A percentile compares a stretch with the other conserved stretches of the same genome.
phyloP scores from a whole-genome alignment of 2,888 invertebrate species.

The Melolontha melolontha region DNA sequence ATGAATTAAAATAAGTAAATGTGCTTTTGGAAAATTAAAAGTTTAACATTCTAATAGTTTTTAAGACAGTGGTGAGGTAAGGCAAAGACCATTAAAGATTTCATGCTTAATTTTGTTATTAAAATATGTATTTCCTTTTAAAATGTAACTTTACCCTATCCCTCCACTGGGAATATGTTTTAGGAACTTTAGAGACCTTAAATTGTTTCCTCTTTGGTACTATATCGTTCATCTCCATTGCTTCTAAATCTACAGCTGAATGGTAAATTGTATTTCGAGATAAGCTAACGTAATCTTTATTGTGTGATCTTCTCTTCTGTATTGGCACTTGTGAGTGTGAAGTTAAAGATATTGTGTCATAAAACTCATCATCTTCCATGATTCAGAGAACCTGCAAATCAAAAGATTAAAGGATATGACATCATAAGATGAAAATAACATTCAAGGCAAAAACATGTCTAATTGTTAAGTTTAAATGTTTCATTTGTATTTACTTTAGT shows the following conservation, averaged over 20 bases:
- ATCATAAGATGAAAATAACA: conserved; percentile 23
- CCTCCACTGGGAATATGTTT: conserved; percentile 73
- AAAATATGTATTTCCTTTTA: neutral
- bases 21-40: neutral
- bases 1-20: neutral
- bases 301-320: conserved; percentile 55
- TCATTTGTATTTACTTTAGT: too few relatives aligned
- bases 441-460: conserved; percentile 14
- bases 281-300: conserved; percentile 65
- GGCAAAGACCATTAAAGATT: conserved; percentile 47
- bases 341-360: conserved; percentile 63
- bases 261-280: conserved; percentile 73
- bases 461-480: too few relatives aligned
- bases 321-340: conserved; percentile 53
- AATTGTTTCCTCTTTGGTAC: conserved; percentile 49
- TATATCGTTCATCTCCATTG: conserved; percentile 50
- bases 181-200: conserved; percentile 70
- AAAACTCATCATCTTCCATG: conserved; percentile 62
- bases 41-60: neutral
- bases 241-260: conserved; percentile 70
- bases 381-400: conserved; percentile 14
- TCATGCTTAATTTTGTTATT: neutral
- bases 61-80: conserved; percentile 55
- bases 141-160: conserved; percentile 67
- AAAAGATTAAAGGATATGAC: conserved; percentile 14